phyloP scores from a whole-genome alignment of 2,888 invertebrate species.

The Pedicia rivosa region DNA sequence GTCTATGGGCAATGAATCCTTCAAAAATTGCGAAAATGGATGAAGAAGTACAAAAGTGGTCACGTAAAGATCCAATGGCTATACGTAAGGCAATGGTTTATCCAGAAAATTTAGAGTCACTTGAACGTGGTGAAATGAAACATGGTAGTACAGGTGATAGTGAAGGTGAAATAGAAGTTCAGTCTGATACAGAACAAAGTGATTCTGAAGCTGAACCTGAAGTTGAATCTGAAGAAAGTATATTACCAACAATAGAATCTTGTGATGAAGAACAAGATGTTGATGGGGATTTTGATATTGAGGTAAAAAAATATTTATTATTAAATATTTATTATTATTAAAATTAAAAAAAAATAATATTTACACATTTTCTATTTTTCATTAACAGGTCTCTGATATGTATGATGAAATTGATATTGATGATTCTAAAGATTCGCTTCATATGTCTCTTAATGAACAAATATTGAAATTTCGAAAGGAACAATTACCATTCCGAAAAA shows the following conservation, averaged over 20 bases:
- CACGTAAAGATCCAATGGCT: conserved; percentile 83
- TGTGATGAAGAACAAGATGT: conserved; percentile 30
- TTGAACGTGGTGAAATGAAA: conserved; percentile 81
- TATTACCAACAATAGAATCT: conserved; percentile 31
- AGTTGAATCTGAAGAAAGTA: conserved; percentile 34
- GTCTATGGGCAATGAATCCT: conserved; percentile 95
- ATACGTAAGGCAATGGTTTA: conserved; percentile 88
- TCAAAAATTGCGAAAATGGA: conserved; percentile 93
- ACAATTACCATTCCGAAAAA: conserved; percentile 30
- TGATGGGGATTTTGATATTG: conserved; percentile 40
- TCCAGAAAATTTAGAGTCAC: conserved; percentile 69
- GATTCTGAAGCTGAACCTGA: conserved; percentile 42
- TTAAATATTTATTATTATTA: not conserved
- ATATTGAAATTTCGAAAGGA: conserved; percentile 39
- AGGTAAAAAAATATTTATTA: conserved; percentile 27
- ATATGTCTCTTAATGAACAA: conserved; percentile 32
- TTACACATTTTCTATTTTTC: conserved; percentile 11
- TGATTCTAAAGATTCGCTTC: conserved; percentile 33
- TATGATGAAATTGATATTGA: conserved; percentile 61
- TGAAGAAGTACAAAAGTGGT: conserved; percentile 96
- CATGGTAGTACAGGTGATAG: conserved; percentile 47
- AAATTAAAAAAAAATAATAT: not conserved
- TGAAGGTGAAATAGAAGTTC: conserved; percentile 37
- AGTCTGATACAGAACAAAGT: conserved; percentile 31
- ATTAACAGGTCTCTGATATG: conserved; percentile 44